Percentiles rank a stretch among this genome's conserved stretches.
These are phyloP conservation scores for Sesia apiformis DNA, from an alignment of 2,888 invertebrate genomes.

Conservation along the genomic window DNA sequence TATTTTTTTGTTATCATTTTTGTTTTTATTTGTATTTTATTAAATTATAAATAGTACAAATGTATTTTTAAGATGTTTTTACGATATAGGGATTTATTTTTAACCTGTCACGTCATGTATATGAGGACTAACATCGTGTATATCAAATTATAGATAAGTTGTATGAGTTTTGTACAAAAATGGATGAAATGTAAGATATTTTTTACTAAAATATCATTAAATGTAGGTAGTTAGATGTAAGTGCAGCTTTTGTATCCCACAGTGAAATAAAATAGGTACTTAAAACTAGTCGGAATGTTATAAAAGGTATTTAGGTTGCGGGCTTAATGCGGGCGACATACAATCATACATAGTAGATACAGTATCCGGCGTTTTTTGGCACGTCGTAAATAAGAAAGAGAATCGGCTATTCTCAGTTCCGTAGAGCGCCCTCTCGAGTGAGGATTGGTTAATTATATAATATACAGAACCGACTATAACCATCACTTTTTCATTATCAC, in stretches of 20 bases:
- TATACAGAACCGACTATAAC: no score
- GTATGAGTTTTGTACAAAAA: slow-evolving; percentile 63
- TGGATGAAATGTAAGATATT: slow-evolving; percentile 49
- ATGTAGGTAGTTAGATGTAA: slow-evolving; percentile 31
- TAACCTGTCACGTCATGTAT: slow-evolving; percentile 35
- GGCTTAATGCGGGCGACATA: no score
- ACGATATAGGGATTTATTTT: slow-evolving; percentile 23
- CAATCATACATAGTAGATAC: no score
- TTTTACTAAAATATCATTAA: slow-evolving; percentile 48
- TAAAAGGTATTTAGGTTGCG: slow-evolving; percentile 13
- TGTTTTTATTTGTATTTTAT: slow-evolving; percentile 31
- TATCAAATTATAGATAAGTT: slow-evolving; percentile 26
- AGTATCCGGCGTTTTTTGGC: no score
- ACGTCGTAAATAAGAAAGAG: no score
- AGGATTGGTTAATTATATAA: no score
- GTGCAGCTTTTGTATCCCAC: slow-evolving; percentile 61
- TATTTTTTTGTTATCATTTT: slow-evolving; percentile 20
- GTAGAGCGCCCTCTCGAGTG: no score
- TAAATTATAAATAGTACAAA: slow-evolving; percentile 69
- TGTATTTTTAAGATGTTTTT: slow-evolving; percentile 47
- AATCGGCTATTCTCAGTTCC: no score
- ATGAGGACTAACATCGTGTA: slow-evolving; percentile 42
- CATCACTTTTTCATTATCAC: no score
- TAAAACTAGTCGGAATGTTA: slow-evolving; percentile 51
- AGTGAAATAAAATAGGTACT: slow-evolving; percentile 33